These are phyloP conservation scores for Mormyrops attenuatus DNA, from an alignment of 2,797 vertebrate genomes.

Conservation along the genomic window DNA sequence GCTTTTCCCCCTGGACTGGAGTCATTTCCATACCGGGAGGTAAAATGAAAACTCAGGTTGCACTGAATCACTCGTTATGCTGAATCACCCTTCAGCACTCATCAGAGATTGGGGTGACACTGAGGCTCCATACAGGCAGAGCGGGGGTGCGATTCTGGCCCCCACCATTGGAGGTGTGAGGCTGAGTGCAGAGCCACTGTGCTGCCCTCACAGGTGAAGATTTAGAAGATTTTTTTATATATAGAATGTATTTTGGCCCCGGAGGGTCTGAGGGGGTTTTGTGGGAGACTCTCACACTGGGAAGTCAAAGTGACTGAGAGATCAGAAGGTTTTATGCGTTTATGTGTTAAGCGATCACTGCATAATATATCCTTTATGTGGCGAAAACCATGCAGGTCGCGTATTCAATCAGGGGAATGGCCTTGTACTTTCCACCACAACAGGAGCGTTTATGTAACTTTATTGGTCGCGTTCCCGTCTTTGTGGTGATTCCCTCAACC, in stretches of 20 bases:
- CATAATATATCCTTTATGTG: neutral
- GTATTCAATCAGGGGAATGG: neutral
- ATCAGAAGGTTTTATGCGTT: neutral
- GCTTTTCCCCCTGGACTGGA: neutral
- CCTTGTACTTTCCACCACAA: neutral
- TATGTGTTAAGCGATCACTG: neutral
- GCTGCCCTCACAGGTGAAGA: neutral
- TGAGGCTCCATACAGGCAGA: neutral
- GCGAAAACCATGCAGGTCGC: neutral
- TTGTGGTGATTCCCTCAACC: neutral
- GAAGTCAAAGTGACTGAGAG: too few species aligned
- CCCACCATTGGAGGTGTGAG: neutral
- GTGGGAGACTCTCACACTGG: neutral
- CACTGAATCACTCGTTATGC: constrained; percentile 1
- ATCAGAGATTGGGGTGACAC: neutral
- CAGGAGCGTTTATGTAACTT: neutral
- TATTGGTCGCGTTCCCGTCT: neutral
- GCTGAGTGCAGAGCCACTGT: neutral
- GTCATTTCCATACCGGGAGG: constrained; percentile 9
- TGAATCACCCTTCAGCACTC: neutral
- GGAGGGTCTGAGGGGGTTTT: neutral
- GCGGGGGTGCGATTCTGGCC: neutral
- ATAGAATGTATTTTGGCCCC: neutral
- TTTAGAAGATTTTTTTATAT: neutral
- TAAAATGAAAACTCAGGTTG: constrained; percentile 10